Evolutionary conservation across 2,888 invertebrate genomes (phyloP), one percentile per base, ranked within the genome.

Genomic region (Tuta absoluta): DNA sequence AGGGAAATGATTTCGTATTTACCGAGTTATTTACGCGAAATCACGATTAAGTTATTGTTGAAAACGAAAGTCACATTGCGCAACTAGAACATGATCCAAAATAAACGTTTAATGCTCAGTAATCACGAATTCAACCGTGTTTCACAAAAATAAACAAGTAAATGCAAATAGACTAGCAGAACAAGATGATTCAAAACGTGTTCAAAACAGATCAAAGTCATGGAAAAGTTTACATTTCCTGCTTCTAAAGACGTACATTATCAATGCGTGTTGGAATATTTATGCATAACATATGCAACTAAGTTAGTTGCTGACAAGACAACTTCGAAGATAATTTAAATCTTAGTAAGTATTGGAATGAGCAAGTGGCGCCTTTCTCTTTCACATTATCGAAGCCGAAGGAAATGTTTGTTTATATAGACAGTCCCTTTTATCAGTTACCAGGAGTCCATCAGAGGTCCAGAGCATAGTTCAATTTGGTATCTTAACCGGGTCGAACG

Each of bases 401-500:
- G 61, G 33, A 49, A 61, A 19, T 49, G 33, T 61, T 33, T 48
- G 33, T 33, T 33, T 48, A 24, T 53, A 24, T 53, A 24, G 49
- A 21, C 49, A 38, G 38, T 45, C 53, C 62, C 53, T 38, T n/a
- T 62, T 62, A 62, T 62, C 62, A 19, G 33, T 33, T 11, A 28
- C 60, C 60, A 21, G n/a, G 21, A 17, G 45, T 62, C 38, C 53
- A 33, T 17, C 59, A n/a, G 23, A 19, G 12, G 60, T 28, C 14
- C 53, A 21, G 53, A 23, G 12, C 51, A 62, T 66, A 69, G 70
- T 70, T 57, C 59, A 38, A 45, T 37, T 41, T 61, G 57, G 61
- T 48, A 61, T 62, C 67, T 60, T 61, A 53, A 49, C 63, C 28
- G 17, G 53, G 62, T 60, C 64, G 65, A 65, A 71, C 71, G 67